Evolutionary conservation across 64 coral and sea anemone species (phyloP), one percentile per base, ranked within the genome.

Genomic region (Stichodactyla mertensii): DNA sequence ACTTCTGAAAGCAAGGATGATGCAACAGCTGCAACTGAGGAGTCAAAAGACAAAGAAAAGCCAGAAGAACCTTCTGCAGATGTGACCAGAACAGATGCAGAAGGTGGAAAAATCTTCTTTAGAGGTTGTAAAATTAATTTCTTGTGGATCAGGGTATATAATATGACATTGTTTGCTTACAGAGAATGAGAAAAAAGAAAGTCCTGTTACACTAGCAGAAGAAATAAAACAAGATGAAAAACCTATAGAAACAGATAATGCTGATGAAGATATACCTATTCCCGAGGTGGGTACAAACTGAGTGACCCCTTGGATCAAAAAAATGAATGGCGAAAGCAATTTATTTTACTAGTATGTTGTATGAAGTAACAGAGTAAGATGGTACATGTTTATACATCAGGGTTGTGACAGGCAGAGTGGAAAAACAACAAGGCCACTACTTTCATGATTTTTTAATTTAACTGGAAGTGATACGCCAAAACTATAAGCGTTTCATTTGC

Each of bases 191-290:
- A 18, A 16, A 62, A 62, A 22, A n/a, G 19, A 66, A 61, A 16
- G 18, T 6, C 3, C 59, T 61, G 59, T 19, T 16, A 5, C n/a
- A 0, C 19, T 7, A 20, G 5, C n/a, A 69, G 77, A 79, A 81
- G 51, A 81, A 81, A 19, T 12, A 19, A 53, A 54, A 53, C 13
- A 81, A 81, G 78, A 81, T 18, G 52, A 54, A 16, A 53, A 52
- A 81, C 51, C 53, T 15, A 6, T 18, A 20, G 69, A 31, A 74
- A 31, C 24, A 27, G 78, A 81, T 20, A 54, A 52, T 52, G 24
- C 5, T 24, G 90, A 89, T 77, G 94, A 92, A 52, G 87, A 87
- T 51, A 56, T 70, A 28, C 89, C 90, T 20, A 87, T 95, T 77
- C 90, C 94, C 84, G 90, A 89, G 88, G 94, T 89, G 89, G 86